A percentile compares a stretch with the other conserved stretches of the same genome.
Evolutionary conservation across 2,888 invertebrate genomes (phyloP).

Genomic region (Perdita meconis): DNA sequence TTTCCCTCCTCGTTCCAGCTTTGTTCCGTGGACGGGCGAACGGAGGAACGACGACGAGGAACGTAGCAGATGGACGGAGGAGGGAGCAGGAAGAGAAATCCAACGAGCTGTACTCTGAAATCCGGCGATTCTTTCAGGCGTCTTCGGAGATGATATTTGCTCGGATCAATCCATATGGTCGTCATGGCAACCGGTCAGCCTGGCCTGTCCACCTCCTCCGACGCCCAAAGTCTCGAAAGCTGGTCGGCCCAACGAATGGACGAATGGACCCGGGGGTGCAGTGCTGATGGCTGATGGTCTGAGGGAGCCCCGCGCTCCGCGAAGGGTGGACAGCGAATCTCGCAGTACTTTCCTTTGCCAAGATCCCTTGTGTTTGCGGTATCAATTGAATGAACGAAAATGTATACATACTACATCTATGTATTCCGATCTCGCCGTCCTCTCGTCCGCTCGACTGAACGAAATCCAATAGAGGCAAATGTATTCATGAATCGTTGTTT

Average conservation of each 20-base stretch:
- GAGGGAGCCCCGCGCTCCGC: conserved; percentile 57
- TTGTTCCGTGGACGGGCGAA: conserved; percentile 25
- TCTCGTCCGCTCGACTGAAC: conserved; percentile 43
- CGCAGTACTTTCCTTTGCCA: conserved; percentile 25
- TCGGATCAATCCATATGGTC: conserved; percentile 84
- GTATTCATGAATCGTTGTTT: conserved; percentile 73
- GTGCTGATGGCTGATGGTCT: conserved; percentile 62
- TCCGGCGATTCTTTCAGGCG: conserved; percentile 83
- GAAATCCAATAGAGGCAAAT: conserved; percentile 61
- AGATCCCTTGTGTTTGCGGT: conserved; percentile 31
- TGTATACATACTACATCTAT: conserved; percentile 10
- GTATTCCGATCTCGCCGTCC: conserved; percentile 19
- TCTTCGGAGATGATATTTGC: conserved; percentile 84
- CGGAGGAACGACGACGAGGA: conserved; percentile 35
- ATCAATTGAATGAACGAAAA: conserved; percentile 41
- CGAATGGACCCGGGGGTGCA: conserved; percentile 68
- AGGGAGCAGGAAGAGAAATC: conserved; percentile 48
- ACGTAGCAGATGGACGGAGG: conserved; percentile 19
- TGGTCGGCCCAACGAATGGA: conserved; percentile 72
- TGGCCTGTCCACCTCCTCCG: conserved; percentile 80
- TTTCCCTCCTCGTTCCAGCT: conserved; percentile 50
- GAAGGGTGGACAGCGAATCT: conserved; percentile 46
- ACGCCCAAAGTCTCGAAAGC: conserved; percentile 75
- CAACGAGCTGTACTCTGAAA: conserved; percentile 77
- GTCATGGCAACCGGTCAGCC: conserved; percentile 83